phyloP scores from a whole-genome alignment of 2,113 vertebrate genomes.

The Tinamus guttatus region DNA sequence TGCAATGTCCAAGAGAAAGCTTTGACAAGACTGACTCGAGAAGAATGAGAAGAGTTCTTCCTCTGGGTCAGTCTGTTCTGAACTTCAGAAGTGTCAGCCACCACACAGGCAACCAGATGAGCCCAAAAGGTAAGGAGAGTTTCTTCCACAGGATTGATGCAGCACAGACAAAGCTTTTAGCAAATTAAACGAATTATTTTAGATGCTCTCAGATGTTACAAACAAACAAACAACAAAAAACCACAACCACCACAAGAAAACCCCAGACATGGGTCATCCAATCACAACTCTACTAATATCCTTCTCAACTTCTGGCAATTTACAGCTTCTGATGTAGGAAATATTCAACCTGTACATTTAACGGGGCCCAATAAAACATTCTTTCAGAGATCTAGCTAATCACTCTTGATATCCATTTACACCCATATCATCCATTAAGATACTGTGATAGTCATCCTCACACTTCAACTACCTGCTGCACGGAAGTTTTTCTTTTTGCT shows the following conservation, averaged over 20 bases:
- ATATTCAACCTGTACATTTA: neutral
- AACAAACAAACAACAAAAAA: too few species aligned
- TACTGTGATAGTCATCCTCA: neutral
- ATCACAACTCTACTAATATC: neutral
- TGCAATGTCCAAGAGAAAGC: too few species aligned
- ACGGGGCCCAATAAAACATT: neutral
- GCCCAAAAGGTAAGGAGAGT: neutral
- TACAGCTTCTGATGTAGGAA: too few species aligned
- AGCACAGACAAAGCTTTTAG: neutral
- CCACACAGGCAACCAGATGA: neutral
- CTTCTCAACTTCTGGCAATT: neutral
- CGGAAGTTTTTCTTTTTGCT: neutral
- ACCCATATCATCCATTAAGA: neutral
- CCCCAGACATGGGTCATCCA: neutral
- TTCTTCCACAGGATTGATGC: neutral
- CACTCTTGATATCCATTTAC: neutral
- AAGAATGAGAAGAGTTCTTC: too few species aligned
- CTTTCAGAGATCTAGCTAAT: neutral
- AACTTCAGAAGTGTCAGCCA: neutral
- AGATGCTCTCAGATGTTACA: neutral
- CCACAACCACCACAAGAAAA: neutral
- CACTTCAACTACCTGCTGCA: neutral
- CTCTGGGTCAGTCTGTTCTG: neutral
- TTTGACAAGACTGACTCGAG: too few species aligned
- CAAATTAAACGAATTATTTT: neutral